Base-by-base conservation (phyloP, 2,113 vertebrate genomes). In the Chionis minor region DNA sequence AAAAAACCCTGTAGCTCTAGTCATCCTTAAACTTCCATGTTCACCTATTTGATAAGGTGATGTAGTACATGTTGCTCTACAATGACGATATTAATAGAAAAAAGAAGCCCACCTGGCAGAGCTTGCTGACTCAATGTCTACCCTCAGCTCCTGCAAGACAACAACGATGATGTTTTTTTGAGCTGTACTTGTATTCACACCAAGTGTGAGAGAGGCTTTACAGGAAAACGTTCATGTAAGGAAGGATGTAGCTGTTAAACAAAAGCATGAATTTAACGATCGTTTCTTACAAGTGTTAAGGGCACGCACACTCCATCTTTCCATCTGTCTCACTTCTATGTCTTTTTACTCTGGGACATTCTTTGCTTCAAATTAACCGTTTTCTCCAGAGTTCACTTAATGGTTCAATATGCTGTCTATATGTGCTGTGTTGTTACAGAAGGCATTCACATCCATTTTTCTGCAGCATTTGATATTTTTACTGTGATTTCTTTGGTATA, bases 391-490 rank as follows among this genome's bases (percentile, higher is more conserved):
- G 10, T 47, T 82, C 32, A 18, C 51, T 67, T 83, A 8, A 4
- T 54, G 14, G 14, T 59, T 88, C 28, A 30, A 3, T 28, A 18
- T 42, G 16, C 38, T 66, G 9, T 73, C 42, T 78, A 0, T 83
- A 6, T 30, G 5, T 35, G 4, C 71, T 63, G 19, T 6, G 33
- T 80, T 75, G 49, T 14, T 80, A 32, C 0, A 0, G 40, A 66
- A 61, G 12, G 15, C 59, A 28, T 63, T 86, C 77, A 14, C 33
- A 66, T 83, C 23, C 10, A 8, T 55, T 74, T 88, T 92, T 38
- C 40, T 67, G 51, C 65, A 77, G 24, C 12, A 35, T 47, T 90
- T 74, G 35, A 12, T 83, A 35, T 32, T 77, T 77, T 75, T 51
- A 24, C 51, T 88, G 24, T 65, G 17, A 69, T 44, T 82, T 33